Evolutionary conservation across 2,797 vertebrate species (phyloP), one percentile per base, ranked within the genome.

Genomic region (Picus viridis): DNA sequence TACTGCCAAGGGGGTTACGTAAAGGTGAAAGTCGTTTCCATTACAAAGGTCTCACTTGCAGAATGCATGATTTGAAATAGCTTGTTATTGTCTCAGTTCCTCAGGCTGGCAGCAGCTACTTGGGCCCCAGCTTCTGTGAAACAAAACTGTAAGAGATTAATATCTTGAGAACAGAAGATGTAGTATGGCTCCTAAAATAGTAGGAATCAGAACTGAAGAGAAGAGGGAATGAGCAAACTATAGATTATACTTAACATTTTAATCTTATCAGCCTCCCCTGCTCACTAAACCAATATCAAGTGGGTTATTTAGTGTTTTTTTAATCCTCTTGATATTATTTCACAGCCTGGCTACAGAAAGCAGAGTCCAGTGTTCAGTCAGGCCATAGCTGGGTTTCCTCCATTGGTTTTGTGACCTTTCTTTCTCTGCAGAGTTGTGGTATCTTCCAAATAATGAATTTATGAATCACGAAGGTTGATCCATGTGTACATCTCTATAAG

Each of bases 201-300:
- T 6, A 43, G 26, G 26, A 59, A n/a, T 6, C 9, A 53, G 34
- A 69, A 47, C 9, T 8, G n/a, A n/a, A 73, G 29, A 20, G 49
- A 53, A 56, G 26, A 24, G 3, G 3, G 2, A 57, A 29, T 0
- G 3, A 22, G 20, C 57, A 30, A 77, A 9, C 6, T 58, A 3
- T 2, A 0, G 2, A 13, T 45, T 51, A 15, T 16, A 13, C 10
- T 65, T 36, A 5, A 10, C 20, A 3, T 26, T 14, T 30, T 59
- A 54, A 30, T 36, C 39, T 56, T 41, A 10, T 54, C 19, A 34
- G 27, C 56, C 6, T 39, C 5, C 19, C 41, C 30, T 80, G 32
- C 10, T 9, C 5, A 1, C 4, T 64, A 30, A 71, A 45, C 18
- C 57, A 23, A 4, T 10, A 32, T n/a, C 11, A 41, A 79, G 36